Evolutionary conservation across 2,797 vertebrate species (phyloP).

Genomic region (Zenarchopterus dispar): DNA sequence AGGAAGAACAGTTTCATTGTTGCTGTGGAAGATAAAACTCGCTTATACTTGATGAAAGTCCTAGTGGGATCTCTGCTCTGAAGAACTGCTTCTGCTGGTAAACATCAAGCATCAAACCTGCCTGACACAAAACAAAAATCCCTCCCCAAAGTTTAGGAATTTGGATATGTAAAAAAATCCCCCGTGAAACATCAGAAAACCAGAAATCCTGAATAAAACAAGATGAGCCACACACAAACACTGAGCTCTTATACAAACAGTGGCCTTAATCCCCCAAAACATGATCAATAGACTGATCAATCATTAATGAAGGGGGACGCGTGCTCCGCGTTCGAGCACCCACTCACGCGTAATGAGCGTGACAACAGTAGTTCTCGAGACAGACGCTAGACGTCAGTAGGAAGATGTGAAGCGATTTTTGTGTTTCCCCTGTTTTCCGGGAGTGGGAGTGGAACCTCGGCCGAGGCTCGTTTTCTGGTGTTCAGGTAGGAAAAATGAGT

Average conservation of each 20-base stretch:
- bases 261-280: conserved; percentile 54
- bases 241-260: conserved; percentile 64
- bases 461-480: neutral
- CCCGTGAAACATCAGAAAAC: conserved; percentile 5
- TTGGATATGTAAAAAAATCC: neutral
- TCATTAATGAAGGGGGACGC: conserved; percentile 69
- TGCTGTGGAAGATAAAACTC: conserved; percentile 6
- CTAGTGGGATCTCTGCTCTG: conserved; percentile 3
- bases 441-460: conserved; percentile 27
- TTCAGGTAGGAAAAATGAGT: conserved; percentile 41
- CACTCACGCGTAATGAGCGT: too few species aligned
- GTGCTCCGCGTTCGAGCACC: neutral
- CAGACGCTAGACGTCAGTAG: conserved; percentile 67
- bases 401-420: neutral
- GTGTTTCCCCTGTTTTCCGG: conserved; percentile 32
- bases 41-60: conserved; percentile 3
- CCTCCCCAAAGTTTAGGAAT: neutral
- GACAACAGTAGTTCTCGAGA: conserved; percentile 29
- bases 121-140: neutral
- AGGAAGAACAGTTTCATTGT: conserved; percentile 54
- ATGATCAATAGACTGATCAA: conserved; percentile 73
- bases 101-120: neutral
- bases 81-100: neutral
- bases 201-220: conserved; percentile 7
- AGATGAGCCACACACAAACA: conserved; percentile 37